A percentile compares a stretch with the other conserved stretches of the same genome.
Conservation (phyloP, 2,888 invertebrate genomes). For the Acanthococcus lagerstroemiae region DNA sequence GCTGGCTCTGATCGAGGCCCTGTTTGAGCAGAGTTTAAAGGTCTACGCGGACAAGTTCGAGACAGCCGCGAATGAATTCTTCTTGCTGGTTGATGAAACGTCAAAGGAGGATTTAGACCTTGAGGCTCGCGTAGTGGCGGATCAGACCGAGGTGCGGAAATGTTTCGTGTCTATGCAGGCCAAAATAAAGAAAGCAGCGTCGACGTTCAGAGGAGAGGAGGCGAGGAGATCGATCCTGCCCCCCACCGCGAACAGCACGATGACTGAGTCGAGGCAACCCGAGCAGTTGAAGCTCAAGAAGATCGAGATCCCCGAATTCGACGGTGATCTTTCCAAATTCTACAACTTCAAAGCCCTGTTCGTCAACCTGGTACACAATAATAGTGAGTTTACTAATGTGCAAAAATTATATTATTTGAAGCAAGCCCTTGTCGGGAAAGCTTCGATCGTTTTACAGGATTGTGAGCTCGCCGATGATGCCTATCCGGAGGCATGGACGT, state of each 20-base stretch:
- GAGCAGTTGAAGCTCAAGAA: too few species aligned
- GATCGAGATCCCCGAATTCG: too few species aligned
- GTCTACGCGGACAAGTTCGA: not conserved
- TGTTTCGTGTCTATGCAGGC: not conserved
- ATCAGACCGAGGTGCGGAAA: not conserved
- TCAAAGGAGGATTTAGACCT: not conserved
- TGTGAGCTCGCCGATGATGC: too few species aligned
- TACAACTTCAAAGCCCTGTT: too few species aligned
- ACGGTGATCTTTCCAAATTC: too few species aligned
- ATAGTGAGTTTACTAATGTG: not conserved
- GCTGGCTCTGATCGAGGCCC: not conserved
- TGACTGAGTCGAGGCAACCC: too few species aligned
- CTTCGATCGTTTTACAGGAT: too few species aligned
- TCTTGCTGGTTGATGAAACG: not conserved
- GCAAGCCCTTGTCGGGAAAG: too few species aligned
- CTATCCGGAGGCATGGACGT: too few species aligned
- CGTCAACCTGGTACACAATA: not conserved
- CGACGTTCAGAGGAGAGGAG: not conserved
- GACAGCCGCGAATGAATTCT: not conserved
- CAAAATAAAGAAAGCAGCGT: not conserved
- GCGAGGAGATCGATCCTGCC: not conserved
- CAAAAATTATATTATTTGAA: too few species aligned
- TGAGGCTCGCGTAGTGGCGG: not conserved
- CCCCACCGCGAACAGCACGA: not conserved
- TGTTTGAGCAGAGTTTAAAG: too few species aligned